phyloP scores from a whole-genome alignment of 2,113 vertebrate species.

The Cheirogaleus medius region DNA sequence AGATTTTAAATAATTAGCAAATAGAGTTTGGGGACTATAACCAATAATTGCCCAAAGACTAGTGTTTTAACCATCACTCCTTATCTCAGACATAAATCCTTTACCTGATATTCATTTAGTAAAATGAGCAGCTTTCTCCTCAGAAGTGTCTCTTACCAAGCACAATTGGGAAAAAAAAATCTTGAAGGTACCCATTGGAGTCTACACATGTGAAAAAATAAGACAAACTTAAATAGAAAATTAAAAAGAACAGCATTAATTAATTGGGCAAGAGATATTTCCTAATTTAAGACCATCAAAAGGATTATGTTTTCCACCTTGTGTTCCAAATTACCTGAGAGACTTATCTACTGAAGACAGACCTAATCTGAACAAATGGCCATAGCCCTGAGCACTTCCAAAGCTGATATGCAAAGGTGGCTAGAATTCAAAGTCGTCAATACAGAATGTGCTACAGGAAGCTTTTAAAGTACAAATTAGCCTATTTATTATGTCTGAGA shows the following conservation, averaged over 20 bases:
- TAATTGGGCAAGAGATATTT: conserved; percentile 76
- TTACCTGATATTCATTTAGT: neutral
- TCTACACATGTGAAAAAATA: conserved; percentile 70
- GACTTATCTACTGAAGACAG: conserved; percentile 83
- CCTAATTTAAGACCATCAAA: conserved; percentile 77
- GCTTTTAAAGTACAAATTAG: conserved; percentile 80
- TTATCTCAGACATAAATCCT: neutral
- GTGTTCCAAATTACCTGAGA: conserved; percentile 78
- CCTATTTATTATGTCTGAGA: conserved; percentile 61
- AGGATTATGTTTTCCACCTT: conserved; percentile 58
- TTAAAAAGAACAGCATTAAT: conserved; percentile 74
- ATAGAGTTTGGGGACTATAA: neutral
- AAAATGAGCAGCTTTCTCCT: conserved; percentile 39
- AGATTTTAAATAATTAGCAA: conserved; percentile 1
- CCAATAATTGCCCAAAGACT: neutral
- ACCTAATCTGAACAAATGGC: conserved; percentile 80
- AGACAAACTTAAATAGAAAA: conserved; percentile 51
- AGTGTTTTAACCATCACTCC: neutral
- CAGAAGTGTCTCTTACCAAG: conserved; percentile 30
- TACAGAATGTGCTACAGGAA: conserved; percentile 16
- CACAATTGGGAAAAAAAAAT: neutral
- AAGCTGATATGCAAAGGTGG: conserved; percentile 66
- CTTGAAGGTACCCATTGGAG: neutral
- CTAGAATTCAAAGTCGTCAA: conserved; percentile 72
- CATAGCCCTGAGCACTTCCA: conserved; percentile 70